Evolutionary conservation across 2,888 invertebrate genomes (phyloP).

Genomic region (Amphipyra berbera): DNA sequence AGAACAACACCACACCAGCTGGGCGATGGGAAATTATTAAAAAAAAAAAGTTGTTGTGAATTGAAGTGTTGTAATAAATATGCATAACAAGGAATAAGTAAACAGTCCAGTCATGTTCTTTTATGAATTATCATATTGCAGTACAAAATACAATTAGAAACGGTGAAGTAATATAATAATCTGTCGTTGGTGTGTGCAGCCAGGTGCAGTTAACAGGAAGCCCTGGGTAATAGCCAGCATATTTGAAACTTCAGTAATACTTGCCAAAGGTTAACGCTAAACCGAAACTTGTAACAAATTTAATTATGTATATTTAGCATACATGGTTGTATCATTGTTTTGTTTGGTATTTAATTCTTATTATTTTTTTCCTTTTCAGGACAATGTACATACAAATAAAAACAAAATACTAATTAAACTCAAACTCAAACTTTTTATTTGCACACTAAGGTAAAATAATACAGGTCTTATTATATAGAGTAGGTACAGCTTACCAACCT

Average conservation of each 20-base stretch:
- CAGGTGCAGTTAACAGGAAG: constrained; percentile 79
- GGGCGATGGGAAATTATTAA: too few species aligned
- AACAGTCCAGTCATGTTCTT: too few species aligned
- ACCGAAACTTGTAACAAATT: constrained; percentile 43
- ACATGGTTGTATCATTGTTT: constrained; percentile 2
- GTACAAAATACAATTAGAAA: constrained; percentile 45
- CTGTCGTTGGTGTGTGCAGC: constrained; percentile 59
- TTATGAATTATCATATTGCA: neutral
- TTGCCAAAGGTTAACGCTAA: constrained; percentile 86
- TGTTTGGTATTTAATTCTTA: neutral
- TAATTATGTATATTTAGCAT: constrained; percentile 16
- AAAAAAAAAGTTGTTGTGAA: too few species aligned
- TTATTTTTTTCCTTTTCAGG: neutral
- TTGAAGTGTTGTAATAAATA: too few species aligned
- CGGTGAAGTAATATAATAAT: constrained; percentile 37
- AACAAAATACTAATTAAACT: neutral
- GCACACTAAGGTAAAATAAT: too few species aligned
- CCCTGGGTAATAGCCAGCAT: constrained; percentile 81
- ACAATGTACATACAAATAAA: neutral
- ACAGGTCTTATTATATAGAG: too few species aligned
- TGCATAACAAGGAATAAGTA: too few species aligned
- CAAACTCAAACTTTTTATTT: too few species aligned
- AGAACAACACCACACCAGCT: too few species aligned
- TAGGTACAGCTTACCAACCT: too few species aligned
- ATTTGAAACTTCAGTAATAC: constrained; percentile 69